phyloP scores from a whole-genome alignment of 2,888 invertebrate species.

The Heliconius hortense region DNA sequence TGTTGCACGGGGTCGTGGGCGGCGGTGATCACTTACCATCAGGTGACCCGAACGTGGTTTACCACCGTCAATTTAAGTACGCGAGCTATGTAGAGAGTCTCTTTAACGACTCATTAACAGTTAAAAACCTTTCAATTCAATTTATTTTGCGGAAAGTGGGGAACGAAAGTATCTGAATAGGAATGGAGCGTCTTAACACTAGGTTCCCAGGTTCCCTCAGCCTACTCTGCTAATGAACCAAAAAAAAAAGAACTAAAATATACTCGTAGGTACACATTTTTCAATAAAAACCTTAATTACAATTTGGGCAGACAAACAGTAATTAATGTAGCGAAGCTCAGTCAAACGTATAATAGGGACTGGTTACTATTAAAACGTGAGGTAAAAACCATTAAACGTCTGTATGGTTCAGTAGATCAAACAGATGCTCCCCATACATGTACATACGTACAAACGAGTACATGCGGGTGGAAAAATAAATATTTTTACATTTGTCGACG shows the following conservation, averaged over 20 bases:
- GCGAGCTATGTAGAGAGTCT: too few species aligned
- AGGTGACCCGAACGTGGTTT: too few species aligned
- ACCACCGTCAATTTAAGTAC: too few species aligned
- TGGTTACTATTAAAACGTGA: constrained; percentile 13
- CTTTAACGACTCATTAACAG: too few species aligned
- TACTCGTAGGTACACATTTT: background rate
- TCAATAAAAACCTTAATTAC: constrained; percentile 11
- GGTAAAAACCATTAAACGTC: constrained; percentile 18
- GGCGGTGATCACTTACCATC: too few species aligned
- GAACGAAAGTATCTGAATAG: too few species aligned
- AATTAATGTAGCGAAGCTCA: constrained; percentile 10
- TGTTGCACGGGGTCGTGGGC: too few species aligned
- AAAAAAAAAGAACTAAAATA: background rate
- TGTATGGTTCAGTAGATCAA: constrained; percentile 24
- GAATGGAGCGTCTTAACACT: too few species aligned
- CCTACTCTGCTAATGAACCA: too few species aligned
- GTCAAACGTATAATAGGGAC: constrained; percentile 15
- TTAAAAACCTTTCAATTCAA: too few species aligned
- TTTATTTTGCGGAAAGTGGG: too few species aligned
- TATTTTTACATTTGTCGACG: constrained; percentile 43
- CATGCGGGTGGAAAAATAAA: constrained; percentile 42
- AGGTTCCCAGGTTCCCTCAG: too few species aligned
- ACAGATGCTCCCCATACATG: constrained; percentile 30
- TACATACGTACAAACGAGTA: constrained; percentile 23
- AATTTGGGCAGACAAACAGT: constrained; percentile 4